Base-by-base conservation (phyloP, 2,888 invertebrate species). In the Azorinus chamasolen region DNA sequence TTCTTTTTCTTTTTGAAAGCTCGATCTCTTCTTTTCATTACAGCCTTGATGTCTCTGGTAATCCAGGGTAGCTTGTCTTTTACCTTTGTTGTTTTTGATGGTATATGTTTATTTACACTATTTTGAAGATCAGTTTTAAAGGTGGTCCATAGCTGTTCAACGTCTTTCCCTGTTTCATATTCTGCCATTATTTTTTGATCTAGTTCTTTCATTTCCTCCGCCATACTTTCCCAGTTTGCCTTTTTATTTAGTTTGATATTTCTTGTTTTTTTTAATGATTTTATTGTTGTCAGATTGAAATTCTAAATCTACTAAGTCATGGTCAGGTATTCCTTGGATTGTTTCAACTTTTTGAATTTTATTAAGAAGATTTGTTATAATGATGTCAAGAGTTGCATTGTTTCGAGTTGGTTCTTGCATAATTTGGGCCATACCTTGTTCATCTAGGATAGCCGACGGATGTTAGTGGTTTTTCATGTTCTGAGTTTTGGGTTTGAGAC, bases 371-470 rank as follows among this genome's bases (percentile, higher is more conserved):
- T 79, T 79, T 46, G 79, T 75, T 8, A 79, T 24, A 14, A 81
- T 22, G 18, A 81, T 39, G 53, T 82, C 72, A 1, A 79, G 58
- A 27, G 69, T 82, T 41, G 79, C 75, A 12, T 24, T 18, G 12
- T 37, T 59, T 18, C 72, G 51, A 8, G 79, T 79, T 58, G 58
- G 66, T 32, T 76, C 71, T 45, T 70, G 61, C 12, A 79, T 65
- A 25, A 82, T 18, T 48, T 76, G 75, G 14, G 12, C 20, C n/a
- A 82, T 62, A 14, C 69, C 63, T 61, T 76, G 27, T n/a, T 74
- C 48, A 54, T 77, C 70, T n/a, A 77, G 32, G 4, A 32, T 32
- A 32, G 4, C 32, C 4, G 32, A 32, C 4, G 10, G 32, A 10
- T 32, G 32, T 4, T 32, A 32, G 10, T 32, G 32, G 10, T 32